These are phyloP conservation scores for Alectoris magna DNA, from an alignment of 2,797 vertebrate species.

Conservation along the genomic window DNA sequence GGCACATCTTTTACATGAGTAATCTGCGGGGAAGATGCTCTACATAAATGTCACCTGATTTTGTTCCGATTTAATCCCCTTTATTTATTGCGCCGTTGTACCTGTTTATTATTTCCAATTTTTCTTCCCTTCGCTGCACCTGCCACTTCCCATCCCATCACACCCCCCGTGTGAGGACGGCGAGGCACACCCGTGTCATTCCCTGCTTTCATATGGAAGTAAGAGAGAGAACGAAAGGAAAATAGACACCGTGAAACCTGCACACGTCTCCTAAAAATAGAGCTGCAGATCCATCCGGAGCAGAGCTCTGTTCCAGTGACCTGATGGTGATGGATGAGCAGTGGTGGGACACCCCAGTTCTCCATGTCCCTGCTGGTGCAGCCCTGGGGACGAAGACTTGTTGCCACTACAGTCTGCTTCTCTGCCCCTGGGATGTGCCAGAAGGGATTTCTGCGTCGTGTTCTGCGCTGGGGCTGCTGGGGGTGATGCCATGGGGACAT, in stretches of 20 bases:
- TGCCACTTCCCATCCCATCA: conserved; percentile 36
- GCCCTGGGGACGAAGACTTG: background rate
- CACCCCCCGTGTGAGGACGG: conserved; percentile 46
- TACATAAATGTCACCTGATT: conserved; percentile 48
- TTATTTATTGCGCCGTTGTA: conserved; percentile 44
- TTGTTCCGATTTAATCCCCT: conserved; percentile 65
- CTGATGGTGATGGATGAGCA: background rate
- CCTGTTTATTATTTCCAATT: conserved; percentile 65
- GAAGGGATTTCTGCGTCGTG: fast-evolving
- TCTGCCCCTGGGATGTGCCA: background rate
- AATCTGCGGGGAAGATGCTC: background rate
- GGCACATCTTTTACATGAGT: conserved; percentile 10
- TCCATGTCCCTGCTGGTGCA: background rate
- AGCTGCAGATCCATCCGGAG: background rate
- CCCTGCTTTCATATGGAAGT: background rate
- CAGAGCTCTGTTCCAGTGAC: background rate
- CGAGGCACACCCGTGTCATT: conserved; percentile 6
- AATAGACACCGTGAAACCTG: background rate
- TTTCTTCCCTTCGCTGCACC: conserved; percentile 25
- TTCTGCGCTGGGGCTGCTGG: background rate
- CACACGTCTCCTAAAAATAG: conserved; percentile 38
- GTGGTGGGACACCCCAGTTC: too few relatives aligned
- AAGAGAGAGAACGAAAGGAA: conserved; percentile 27
- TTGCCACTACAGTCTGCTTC: background rate
- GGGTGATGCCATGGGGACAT: background rate